Conservation (phyloP, 1,140 invertebrate species). For the Diabrotica virgifera region DNA sequence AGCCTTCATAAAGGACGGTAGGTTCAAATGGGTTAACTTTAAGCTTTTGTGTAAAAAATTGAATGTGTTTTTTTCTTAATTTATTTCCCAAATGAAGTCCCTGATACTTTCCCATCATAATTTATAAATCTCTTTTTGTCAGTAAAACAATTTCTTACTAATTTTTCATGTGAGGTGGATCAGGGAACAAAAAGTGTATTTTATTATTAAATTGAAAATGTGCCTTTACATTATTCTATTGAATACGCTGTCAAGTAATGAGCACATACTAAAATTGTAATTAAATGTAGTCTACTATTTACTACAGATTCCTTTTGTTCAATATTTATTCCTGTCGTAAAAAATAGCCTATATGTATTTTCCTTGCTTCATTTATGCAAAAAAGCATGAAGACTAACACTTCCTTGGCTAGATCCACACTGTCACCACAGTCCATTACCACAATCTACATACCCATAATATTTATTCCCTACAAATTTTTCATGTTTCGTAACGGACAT, state of each 20-base stretch:
- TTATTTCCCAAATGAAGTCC: constrained; percentile 16
- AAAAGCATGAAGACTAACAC: constrained; percentile 42
- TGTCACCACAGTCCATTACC: too few species aligned
- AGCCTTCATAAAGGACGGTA: too few species aligned
- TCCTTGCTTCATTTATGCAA: constrained; percentile 39
- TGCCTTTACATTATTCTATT: constrained; percentile 18
- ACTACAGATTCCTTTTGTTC: constrained; percentile 21
- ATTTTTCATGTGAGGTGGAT: constrained; percentile 25
- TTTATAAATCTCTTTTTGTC: not conserved
- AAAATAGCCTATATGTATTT: constrained; percentile 31
- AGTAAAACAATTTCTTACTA: constrained; percentile 22
- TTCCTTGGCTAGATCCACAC: constrained; percentile 37
- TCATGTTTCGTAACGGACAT: constrained; percentile 21
- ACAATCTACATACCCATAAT: constrained; percentile 37
- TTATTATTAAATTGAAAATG: constrained; percentile 15
- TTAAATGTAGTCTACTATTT: constrained; percentile 12
- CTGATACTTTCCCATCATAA: constrained; percentile 10
- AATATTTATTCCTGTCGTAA: constrained; percentile 17
- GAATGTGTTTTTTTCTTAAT: constrained; percentile 11
- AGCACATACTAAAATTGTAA: constrained; percentile 17
- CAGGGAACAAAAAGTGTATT: too few species aligned
- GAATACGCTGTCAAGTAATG: constrained; percentile 28
- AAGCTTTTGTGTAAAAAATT: too few species aligned
- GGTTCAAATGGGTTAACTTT: too few species aligned
- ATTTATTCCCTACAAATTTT: constrained; percentile 33